phyloP scores from a whole-genome alignment of 2,888 invertebrate species.

The Chrysolina oricalcia region DNA sequence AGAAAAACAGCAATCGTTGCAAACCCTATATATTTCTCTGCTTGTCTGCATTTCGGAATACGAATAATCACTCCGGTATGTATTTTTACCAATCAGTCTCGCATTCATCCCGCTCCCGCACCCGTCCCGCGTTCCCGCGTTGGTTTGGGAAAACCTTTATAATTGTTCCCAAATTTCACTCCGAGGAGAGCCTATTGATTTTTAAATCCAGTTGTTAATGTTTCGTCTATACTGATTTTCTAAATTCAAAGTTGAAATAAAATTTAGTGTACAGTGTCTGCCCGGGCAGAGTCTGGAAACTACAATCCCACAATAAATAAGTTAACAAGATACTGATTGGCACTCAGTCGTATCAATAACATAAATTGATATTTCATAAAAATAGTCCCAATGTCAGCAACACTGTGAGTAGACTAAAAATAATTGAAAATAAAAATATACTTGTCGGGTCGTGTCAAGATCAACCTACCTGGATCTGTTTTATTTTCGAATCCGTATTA shows the following conservation, averaged over 20 bases:
- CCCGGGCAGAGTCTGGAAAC: neutral
- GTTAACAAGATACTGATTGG: slow-evolving; percentile 3
- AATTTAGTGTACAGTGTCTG: neutral
- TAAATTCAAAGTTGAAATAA: neutral
- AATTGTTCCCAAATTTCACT: no score
- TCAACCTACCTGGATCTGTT: neutral
- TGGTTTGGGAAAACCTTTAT: no score
- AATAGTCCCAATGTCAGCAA: slow-evolving; percentile 29
- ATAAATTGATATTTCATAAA: slow-evolving; percentile 13
- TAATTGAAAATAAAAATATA: slow-evolving; percentile 30
- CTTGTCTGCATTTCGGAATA: no score
- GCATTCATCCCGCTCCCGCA: no score
- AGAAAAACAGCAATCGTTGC: no score
- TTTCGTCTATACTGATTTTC: no score
- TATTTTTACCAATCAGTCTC: no score
- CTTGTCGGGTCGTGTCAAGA: slow-evolving; percentile 10
- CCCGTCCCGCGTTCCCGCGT: no score
- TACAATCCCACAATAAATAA: neutral
- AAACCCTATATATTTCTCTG: no score
- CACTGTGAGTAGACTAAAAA: slow-evolving; percentile 22
- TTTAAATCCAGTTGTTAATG: no score
- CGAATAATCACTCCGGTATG: no score
- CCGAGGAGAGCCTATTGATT: no score
- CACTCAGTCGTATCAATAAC: slow-evolving; percentile 8
- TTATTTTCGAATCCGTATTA: slow-evolving; percentile 5